Evolutionary conservation across 2,113 vertebrate genomes (phyloP).

Genomic region (Trichechus manatus): DNA sequence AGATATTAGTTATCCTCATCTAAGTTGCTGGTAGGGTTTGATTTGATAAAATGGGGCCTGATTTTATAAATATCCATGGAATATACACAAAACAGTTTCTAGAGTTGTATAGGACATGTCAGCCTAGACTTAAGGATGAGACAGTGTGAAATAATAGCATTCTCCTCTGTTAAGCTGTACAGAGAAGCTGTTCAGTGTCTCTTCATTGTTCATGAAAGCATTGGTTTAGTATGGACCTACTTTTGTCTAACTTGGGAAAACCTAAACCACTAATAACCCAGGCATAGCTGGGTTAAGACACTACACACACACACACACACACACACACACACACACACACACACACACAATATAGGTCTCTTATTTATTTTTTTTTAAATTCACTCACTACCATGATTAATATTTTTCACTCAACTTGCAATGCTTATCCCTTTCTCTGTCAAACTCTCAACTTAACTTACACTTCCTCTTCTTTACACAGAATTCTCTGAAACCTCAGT

Average conservation of each 20-base stretch:
- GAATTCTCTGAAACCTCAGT: background rate
- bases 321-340: background rate
- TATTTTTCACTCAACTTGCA: background rate
- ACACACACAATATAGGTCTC: background rate
- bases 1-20: background rate
- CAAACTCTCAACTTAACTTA: background rate
- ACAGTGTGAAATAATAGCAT: background rate
- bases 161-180: background rate
- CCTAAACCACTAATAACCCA: background rate
- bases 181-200: background rate
- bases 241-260: background rate
- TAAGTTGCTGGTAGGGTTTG: background rate
- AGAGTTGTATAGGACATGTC: background rate
- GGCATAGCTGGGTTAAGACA: background rate
- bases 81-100: background rate
- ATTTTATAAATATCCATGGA: background rate
- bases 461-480: background rate
- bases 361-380: background rate
- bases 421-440: background rate
- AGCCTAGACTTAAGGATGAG: background rate
- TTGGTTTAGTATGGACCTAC: background rate
- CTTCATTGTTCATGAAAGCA: background rate
- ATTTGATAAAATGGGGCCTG: background rate
- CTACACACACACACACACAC: background rate
- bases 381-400: background rate